These are phyloP conservation scores for Seriola quinqueradiata DNA, from an alignment of 2,113 vertebrate genomes.

Conservation along the genomic window DNA sequence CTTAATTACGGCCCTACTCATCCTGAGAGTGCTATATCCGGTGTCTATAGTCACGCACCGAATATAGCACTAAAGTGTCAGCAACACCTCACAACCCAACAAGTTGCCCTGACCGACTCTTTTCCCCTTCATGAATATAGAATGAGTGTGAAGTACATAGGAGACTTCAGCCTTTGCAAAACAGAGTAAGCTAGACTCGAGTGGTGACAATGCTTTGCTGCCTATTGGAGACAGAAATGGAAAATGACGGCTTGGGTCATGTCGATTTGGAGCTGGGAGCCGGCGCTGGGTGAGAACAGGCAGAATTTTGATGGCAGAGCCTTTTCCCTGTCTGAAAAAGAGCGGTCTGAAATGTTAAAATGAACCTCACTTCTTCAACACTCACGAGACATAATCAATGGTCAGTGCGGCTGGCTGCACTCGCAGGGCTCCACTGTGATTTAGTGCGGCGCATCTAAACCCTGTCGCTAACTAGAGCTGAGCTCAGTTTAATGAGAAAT, in stretches of 20 bases:
- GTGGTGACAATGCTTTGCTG: slow-evolving; percentile 8
- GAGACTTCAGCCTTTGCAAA: slow-evolving; percentile 35
- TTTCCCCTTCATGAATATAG: slow-evolving; percentile 64
- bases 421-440: slow-evolving; percentile 42
- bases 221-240: slow-evolving; percentile 17
- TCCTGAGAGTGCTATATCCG: not conserved
- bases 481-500: slow-evolving; percentile 65
- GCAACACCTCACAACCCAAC: slow-evolving; percentile 12
- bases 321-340: slow-evolving; percentile 27
- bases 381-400: slow-evolving; percentile 62
- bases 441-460: slow-evolving; percentile 51
- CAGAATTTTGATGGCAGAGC: slow-evolving; percentile 12
- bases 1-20: slow-evolving; percentile 12
- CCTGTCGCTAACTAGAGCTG: slow-evolving; percentile 30
- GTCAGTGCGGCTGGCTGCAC: slow-evolving; percentile 48
- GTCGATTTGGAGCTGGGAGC: slow-evolving; percentile 13
- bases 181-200: slow-evolving; percentile 10
- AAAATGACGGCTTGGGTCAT: slow-evolving; percentile 15
- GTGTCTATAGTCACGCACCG: slow-evolving; percentile 12
- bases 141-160: slow-evolving; percentile 55
- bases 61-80: slow-evolving; percentile 32
- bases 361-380: slow-evolving; percentile 33
- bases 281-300: not conserved
- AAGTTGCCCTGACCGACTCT: slow-evolving; percentile 23
- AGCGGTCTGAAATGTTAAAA: slow-evolving; percentile 53